A percentile compares a stretch with the other conserved stretches of the same genome.
Evolutionary conservation across 2,113 vertebrate genomes (phyloP).

Genomic region (Cettia cetti): DNA sequence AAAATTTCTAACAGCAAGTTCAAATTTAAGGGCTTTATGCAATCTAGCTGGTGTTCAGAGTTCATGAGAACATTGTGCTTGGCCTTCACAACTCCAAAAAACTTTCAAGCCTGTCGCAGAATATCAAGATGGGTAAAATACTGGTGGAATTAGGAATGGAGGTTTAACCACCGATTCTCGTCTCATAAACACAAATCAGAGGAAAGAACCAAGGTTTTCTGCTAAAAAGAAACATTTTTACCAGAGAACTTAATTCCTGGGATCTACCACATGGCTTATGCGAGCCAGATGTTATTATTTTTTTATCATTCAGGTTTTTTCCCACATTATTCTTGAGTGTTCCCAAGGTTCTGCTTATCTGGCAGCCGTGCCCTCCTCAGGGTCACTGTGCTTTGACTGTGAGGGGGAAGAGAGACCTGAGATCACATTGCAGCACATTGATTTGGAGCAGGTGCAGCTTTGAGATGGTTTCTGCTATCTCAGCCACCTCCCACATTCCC

Average conservation of each 20-base stretch:
- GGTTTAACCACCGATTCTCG: neutral
- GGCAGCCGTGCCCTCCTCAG: neutral
- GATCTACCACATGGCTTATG: neutral
- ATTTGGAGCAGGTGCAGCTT: slow-evolving; percentile 49
- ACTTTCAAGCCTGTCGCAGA: neutral
- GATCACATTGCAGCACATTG: slow-evolving; percentile 7
- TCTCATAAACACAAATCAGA: neutral
- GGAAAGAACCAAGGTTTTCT: neutral
- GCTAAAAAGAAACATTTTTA: neutral
- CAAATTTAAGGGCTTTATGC: neutral
- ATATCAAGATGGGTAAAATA: neutral
- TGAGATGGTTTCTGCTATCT: slow-evolving; percentile 37
- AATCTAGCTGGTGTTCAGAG: neutral
- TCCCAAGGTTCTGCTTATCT: slow-evolving; percentile 16
- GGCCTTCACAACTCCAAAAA: neutral
- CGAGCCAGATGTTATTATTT: neutral
- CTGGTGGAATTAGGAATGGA: neutral
- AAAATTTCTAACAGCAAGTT: neutral
- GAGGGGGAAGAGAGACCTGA: neutral
- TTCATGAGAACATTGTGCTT: neutral
- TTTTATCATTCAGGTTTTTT: neutral
- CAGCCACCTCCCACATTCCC: slow-evolving; percentile 57
- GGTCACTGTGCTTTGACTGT: neutral
- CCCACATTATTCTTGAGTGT: neutral
- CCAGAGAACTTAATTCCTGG: neutral